Conservation (phyloP, 1,140 invertebrate genomes). For the Caerostris extrusa region DNA sequence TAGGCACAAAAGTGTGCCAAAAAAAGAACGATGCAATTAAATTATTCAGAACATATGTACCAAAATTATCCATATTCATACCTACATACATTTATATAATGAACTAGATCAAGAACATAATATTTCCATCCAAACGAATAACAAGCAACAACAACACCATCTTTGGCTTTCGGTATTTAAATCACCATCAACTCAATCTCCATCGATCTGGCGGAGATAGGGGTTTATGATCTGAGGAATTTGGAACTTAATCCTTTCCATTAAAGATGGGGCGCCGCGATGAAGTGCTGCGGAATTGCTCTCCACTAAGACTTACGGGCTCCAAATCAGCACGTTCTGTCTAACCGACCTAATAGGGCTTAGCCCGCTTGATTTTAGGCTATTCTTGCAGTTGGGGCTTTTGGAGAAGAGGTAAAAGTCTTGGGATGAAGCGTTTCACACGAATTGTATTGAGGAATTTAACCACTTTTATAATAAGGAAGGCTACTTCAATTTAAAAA, state of each 20-base stretch:
- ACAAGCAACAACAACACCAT: background rate
- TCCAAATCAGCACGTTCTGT: background rate
- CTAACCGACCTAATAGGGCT: background rate
- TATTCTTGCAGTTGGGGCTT: background rate
- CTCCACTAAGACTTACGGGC: background rate
- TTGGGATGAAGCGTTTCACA: too few relatives aligned
- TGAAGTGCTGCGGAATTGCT: slow-evolving; percentile 9
- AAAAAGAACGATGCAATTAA: too few relatives aligned
- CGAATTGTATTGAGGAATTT: too few relatives aligned
- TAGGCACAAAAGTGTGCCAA: too few relatives aligned
- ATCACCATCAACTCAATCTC: slow-evolving; percentile 10
- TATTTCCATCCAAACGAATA: background rate
- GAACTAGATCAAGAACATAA: too few relatives aligned
- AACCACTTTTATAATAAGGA: too few relatives aligned
- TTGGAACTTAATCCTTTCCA: slow-evolving; percentile 34
- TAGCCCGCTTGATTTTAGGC: background rate
- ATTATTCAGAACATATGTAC: too few relatives aligned
- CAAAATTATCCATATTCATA: too few relatives aligned
- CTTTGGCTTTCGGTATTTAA: background rate
- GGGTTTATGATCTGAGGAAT: slow-evolving; percentile 49
- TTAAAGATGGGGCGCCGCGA: background rate
- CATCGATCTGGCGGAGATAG: slow-evolving; percentile 20
- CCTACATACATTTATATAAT: too few relatives aligned
- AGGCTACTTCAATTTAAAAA: too few relatives aligned
- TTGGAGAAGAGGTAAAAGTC: background rate